phyloP scores from a whole-genome alignment of 1,140 invertebrate species.

The Drosophila subobscura region DNA sequence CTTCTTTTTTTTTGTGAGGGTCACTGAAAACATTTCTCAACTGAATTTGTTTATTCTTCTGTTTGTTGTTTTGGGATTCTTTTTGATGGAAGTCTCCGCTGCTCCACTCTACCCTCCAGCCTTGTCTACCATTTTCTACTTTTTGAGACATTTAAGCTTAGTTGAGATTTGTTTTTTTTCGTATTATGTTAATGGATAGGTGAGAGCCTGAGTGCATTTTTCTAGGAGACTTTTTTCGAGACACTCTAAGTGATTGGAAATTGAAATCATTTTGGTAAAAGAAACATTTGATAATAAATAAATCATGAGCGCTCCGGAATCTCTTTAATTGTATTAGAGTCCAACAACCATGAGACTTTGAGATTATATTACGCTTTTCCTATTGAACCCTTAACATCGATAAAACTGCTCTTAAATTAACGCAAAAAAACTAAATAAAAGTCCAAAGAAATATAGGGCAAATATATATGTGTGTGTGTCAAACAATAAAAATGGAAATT shows the following conservation, averaged over 20 bases:
- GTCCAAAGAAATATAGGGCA: too few relatives aligned
- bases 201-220: background rate
- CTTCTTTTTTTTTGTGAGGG: conserved; percentile 13
- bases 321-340: too few relatives aligned
- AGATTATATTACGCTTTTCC: too few relatives aligned
- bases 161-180: conserved; percentile 11
- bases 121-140: background rate
- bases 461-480: too few relatives aligned
- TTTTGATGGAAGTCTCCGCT: conserved; percentile 31
- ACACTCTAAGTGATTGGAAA: conserved; percentile 14
- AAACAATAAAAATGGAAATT: conserved; percentile 33
- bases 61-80: conserved; percentile 33
- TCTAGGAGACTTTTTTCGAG: background rate
- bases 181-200: conserved; percentile 3
- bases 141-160: conserved; percentile 25
- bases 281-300: background rate
- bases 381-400: too few relatives aligned
- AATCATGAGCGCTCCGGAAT: background rate
- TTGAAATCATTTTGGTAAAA: background rate
- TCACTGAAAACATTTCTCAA: conserved; percentile 42
- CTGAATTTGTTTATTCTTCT: conserved; percentile 37
- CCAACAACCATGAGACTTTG: too few relatives aligned
- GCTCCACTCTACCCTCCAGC: background rate
- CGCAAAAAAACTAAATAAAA: too few relatives aligned
- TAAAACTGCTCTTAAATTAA: too few relatives aligned